Conservation (phyloP, 2,113 vertebrate species). For the Cololabis saira region DNA sequence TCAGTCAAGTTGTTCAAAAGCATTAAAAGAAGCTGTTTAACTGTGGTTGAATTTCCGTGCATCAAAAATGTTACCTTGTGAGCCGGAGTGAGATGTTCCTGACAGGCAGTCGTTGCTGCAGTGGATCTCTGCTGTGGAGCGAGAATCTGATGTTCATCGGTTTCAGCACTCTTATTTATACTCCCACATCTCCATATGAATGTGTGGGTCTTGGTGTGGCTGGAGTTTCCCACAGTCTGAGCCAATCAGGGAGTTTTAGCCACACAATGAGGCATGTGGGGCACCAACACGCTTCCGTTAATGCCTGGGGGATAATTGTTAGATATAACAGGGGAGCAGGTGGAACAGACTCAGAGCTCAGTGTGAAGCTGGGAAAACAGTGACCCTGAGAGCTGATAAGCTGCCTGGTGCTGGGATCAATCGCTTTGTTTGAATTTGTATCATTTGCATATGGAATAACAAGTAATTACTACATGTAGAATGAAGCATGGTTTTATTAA, state of each 20-base stretch:
- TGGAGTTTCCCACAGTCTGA: constrained; percentile 76
- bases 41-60: too few species aligned
- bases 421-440: background rate
- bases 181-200: constrained; percentile 78
- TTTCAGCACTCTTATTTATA: constrained; percentile 77
- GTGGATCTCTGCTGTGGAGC: constrained; percentile 70
- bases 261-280: too few species aligned
- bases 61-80: constrained; percentile 59
- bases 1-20: constrained; percentile 5
- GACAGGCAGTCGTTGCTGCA: constrained; percentile 48
- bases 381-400: constrained; percentile 40
- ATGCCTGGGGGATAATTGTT: constrained; percentile 36
- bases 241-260: constrained; percentile 69
- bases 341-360: constrained; percentile 34
- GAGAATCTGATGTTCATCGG: constrained; percentile 67
- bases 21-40: too few species aligned
- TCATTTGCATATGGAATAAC: too few species aligned
- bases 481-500: too few species aligned
- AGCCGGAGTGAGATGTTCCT: constrained; percentile 39
- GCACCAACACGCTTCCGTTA: too few species aligned
- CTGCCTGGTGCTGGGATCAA: constrained; percentile 28
- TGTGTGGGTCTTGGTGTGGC: constrained; percentile 71
- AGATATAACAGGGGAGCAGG: constrained; percentile 46
- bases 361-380: constrained; percentile 64
- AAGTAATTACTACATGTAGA: too few species aligned